Percentiles rank a stretch among this genome's conserved stretches.
Conservation (phyloP, 37 sponge, comb jelly and placozoan species). For the Crambe crambe region DNA sequence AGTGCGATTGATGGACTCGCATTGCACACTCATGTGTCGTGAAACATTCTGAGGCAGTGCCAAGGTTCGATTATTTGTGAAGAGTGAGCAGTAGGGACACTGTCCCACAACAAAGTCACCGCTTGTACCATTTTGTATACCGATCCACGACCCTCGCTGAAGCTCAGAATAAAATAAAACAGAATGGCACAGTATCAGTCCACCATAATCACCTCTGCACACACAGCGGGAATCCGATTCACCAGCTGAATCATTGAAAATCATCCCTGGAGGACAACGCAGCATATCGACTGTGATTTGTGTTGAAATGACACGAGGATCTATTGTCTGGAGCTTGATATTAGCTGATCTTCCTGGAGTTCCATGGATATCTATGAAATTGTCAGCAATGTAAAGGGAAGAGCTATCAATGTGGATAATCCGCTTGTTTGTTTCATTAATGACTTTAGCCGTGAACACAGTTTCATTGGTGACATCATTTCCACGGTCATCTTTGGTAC, state of each 20-base stretch:
- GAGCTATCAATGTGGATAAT: neutral
- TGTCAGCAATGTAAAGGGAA: slow-evolving; percentile 40
- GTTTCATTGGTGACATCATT: slow-evolving; percentile 34
- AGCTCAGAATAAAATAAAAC: neutral
- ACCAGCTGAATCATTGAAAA: neutral
- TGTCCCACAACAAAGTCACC: slow-evolving; percentile 5
- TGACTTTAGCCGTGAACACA: neutral
- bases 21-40: neutral
- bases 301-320: slow-evolving; percentile 45
- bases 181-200: slow-evolving; percentile 13
- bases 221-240: neutral
- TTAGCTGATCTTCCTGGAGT: neutral
- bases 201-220: slow-evolving; percentile 20
- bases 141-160: slow-evolving; percentile 31
- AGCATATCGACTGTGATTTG: slow-evolving; percentile 27
- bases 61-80: neutral
- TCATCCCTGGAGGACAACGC: slow-evolving; percentile 66
- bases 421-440: neutral
- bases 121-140: neutral
- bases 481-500: slow-evolving; percentile 14
- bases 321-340: slow-evolving; percentile 29
- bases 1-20: slow-evolving; percentile 37
- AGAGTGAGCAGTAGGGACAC: slow-evolving; percentile 20
- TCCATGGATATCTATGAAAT: slow-evolving; percentile 26
- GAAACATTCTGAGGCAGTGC: neutral